Conservation (phyloP, 2,888 invertebrate genomes). For the Perithous albicinctus region DNA sequence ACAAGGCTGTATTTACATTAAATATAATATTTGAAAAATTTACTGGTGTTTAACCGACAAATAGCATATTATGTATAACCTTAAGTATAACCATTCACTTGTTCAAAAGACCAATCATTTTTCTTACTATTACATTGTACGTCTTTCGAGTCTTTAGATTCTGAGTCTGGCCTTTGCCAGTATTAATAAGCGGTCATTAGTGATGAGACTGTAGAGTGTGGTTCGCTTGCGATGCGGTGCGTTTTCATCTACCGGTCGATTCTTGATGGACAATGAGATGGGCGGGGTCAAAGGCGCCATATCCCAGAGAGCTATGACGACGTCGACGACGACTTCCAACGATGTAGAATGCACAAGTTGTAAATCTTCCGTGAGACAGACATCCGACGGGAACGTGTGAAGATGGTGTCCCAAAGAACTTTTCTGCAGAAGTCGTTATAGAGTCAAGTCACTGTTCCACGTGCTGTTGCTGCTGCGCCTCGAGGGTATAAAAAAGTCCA, state of each 20-base stretch:
- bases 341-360: slow-evolving; percentile 2
- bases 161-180: slow-evolving; percentile 69
- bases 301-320: slow-evolving; percentile 39
- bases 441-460: slow-evolving; percentile 16
- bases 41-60: too few species aligned
- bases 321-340: background rate
- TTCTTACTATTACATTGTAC: too few species aligned
- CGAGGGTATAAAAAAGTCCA: slow-evolving; percentile 2
- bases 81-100: too few species aligned
- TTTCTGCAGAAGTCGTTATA: slow-evolving; percentile 34
- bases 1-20: too few species aligned
- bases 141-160: too few species aligned
- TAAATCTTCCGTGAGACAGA: slow-evolving; percentile 27
- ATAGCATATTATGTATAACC: too few species aligned
- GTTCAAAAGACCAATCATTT: too few species aligned
- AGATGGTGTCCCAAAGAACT: background rate
- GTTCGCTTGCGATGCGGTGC: slow-evolving; percentile 17
- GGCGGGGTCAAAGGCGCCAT: slow-evolving; percentile 59
- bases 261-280: slow-evolving; percentile 60
- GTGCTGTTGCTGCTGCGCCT: background rate
- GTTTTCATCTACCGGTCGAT: slow-evolving; percentile 34
- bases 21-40: too few species aligned
- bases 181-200: slow-evolving; percentile 78
- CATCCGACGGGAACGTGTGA: slow-evolving; percentile 6
- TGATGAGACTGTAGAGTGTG: slow-evolving; percentile 4